Evolutionary conservation across 2,797 vertebrate species (phyloP).

Genomic region (Eulemur rubriventer): DNA sequence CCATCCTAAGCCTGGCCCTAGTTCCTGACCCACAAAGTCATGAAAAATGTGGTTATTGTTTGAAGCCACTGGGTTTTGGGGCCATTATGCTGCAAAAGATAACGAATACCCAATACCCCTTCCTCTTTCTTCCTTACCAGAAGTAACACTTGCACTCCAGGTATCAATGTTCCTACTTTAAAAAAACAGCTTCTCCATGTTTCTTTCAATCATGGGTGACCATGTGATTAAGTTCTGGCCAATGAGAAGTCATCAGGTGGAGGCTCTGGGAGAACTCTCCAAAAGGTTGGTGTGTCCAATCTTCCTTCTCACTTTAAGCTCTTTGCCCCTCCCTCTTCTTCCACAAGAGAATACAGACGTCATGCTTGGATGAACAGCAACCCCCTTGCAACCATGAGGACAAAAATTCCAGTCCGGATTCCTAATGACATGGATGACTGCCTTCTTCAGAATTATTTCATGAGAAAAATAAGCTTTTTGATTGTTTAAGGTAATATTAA

Average conservation of each 20-base stretch:
- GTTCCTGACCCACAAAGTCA: background rate
- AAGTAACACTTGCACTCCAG: background rate
- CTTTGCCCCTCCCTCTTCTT: background rate
- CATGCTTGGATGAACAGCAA: background rate
- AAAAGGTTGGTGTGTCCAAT: background rate
- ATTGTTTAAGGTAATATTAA: background rate
- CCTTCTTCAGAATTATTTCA: conserved; percentile 10
- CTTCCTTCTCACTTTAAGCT: background rate
- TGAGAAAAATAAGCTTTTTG: conserved; percentile 18
- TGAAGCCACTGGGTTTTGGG: background rate
- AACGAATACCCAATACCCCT: background rate
- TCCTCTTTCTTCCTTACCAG: background rate
- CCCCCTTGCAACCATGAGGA: background rate
- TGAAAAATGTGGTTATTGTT: background rate
- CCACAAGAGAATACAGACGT: background rate
- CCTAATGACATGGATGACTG: background rate
- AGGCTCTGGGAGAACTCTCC: background rate
- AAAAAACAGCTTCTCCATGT: background rate
- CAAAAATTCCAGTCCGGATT: background rate
- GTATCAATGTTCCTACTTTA: background rate
- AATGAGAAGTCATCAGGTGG: background rate
- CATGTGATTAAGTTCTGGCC: background rate
- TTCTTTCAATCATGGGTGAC: background rate
- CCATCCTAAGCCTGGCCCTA: background rate
- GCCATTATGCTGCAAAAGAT: background rate